A percentile compares a stretch with the other conserved stretches of the same genome.
Evolutionary conservation across 35 echinoderm and acorn worm genomes (phyloP).

Genomic region (Eucidaris tribuloides): DNA sequence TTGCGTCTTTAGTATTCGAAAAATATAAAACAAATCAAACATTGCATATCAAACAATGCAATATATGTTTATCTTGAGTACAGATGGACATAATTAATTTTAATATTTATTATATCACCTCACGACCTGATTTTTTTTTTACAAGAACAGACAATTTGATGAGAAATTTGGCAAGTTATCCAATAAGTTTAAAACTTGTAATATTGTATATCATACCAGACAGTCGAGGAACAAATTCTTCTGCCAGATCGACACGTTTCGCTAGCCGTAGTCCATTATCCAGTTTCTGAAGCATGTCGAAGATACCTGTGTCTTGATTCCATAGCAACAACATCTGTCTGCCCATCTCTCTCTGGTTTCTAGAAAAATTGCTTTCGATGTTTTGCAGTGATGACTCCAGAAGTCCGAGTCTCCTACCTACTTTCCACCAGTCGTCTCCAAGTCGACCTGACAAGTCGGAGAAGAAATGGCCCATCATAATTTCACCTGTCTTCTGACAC

Average conservation of each 20-base stretch:
- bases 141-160: too few relatives aligned
- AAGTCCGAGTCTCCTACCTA: neutral
- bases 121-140: too few relatives aligned
- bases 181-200: neutral
- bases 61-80: neutral
- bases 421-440: conserved; percentile 1
- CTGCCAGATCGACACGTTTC: neutral
- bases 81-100: too few relatives aligned
- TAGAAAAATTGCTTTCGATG: neutral
- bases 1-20: too few relatives aligned
- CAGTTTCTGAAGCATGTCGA: neutral
- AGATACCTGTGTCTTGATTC: neutral
- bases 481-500: too few relatives aligned
- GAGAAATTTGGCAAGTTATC: too few relatives aligned
- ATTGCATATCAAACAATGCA: neutral
- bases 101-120: neutral
- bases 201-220: neutral
- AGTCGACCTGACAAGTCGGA: conserved; percentile 8
- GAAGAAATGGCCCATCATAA: neutral
- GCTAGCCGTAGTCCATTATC: neutral
- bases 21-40: neutral
- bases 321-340: conserved; percentile 26
- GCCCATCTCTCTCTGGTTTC: neutral
- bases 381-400: conserved; percentile 10
- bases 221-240: neutral